Base-by-base conservation (phyloP, 2,113 vertebrate genomes). In the Siphamia tubifer region DNA sequence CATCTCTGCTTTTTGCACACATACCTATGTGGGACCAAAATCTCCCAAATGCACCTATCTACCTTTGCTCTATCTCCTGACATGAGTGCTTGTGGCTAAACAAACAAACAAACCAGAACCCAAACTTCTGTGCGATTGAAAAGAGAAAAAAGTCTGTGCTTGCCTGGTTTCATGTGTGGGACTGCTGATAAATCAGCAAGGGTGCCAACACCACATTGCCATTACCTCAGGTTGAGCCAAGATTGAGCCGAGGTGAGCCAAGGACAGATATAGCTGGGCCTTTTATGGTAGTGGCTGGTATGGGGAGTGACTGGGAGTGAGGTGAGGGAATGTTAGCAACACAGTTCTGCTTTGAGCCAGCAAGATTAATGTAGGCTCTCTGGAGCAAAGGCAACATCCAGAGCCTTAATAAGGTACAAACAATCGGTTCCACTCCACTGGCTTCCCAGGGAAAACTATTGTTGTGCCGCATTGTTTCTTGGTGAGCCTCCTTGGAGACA, bases 391-490 rank as follows among this genome's bases (percentile, higher is more conserved):
- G 89, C 90, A 92, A 91, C 92, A 92, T 91, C 90, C 90, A 83
- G 83, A 77, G 88, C 90, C 86, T 92, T 94, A 93, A 94, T 94
- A 93, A 93, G 90, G 89, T 92, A 92, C 92, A 92, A 93, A 93
- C 91, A 92, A 92, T 92, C 88, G 91, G 90, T 91, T 92, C 92
- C 89, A 86, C 91, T 91, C 86, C 78, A 81, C 84, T 67, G 85
- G 85, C 86, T 89, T 91, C 90, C 83, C 83, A 86, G 89, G 92
- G 91, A 92, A 92, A 92, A 89, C 88, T 89, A 90, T 91, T 90
- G 91, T 91, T 89, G 89, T 88, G 88, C 90, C 45, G 73, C 89
- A 87, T 87, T 91, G 87, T 90, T 87, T 88, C 79, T 77, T 60
- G 58, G 68, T 76, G 66, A 77, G 71, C 45, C 77, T 87, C 87